Percentiles rank a stretch among this genome's conserved stretches.
phyloP scores from a whole-genome alignment of 2,888 invertebrate genomes.

The Beris morrisii region DNA sequence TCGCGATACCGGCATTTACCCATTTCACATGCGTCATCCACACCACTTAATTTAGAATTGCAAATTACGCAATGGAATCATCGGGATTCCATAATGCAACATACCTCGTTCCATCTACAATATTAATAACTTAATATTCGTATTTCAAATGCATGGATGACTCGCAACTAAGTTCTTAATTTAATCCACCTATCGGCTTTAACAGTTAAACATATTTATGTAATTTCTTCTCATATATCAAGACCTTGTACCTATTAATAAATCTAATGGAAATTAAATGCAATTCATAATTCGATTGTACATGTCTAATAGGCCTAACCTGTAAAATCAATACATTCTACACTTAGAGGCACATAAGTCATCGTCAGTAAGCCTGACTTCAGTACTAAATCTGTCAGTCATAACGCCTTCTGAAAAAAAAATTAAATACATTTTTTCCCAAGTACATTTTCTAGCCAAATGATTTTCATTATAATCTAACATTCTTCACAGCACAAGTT shows the following conservation, averaged over 20 bases:
- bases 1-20: no score
- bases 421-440: background rate
- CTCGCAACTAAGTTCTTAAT: no score
- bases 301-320: slow-evolving; percentile 11
- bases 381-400: slow-evolving; percentile 23
- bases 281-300: slow-evolving; percentile 11
- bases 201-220: no score
- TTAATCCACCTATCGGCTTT: no score
- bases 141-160: no score
- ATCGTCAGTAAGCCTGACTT: slow-evolving; percentile 3
- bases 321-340: background rate
- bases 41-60: no score
- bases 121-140: no score
- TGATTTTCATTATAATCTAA: background rate
- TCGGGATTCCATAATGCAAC: no score
- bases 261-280: background rate
- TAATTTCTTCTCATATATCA: background rate
- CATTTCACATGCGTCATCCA: no score
- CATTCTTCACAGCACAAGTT: background rate
- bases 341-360: slow-evolving; percentile 1
- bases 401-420: slow-evolving; percentile 11
- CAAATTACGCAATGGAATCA: no score
- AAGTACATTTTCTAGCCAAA: slow-evolving; percentile 1
- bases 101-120: no score
- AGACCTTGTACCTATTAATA: slow-evolving; percentile 11